A percentile compares a stretch with the other conserved stretches of the same genome.
Evolutionary conservation across 2,888 invertebrate genomes (phyloP).

Genomic region (Tetanocera ferruginea): DNA sequence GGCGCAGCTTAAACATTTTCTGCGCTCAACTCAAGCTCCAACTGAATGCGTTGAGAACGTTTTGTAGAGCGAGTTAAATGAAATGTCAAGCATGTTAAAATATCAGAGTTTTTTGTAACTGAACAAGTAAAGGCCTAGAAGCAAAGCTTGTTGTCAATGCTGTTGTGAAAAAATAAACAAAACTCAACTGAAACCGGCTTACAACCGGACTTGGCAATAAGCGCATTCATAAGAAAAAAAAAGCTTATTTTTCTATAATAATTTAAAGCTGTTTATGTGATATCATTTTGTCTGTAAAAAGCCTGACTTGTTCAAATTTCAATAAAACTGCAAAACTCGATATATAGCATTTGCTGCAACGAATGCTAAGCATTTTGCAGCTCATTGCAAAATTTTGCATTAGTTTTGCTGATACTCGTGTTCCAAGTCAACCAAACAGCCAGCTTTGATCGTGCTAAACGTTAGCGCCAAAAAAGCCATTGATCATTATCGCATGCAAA

Average conservation of each 20-base stretch:
- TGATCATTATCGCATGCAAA: conserved; percentile 25
- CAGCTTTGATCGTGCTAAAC: conserved; percentile 14
- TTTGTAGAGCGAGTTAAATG: not conserved
- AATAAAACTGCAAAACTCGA: not conserved
- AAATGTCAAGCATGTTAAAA: not conserved
- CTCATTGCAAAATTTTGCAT: not conserved
- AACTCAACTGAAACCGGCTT: conserved; percentile 1
- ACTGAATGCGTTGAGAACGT: no score
- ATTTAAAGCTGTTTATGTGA: no score
- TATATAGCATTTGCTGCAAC: not conserved
- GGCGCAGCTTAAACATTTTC: not conserved
- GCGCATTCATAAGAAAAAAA: not conserved
- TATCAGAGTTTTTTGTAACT: not conserved
- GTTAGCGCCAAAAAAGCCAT: conserved; percentile 14
- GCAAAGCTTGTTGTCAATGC: not conserved
- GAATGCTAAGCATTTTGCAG: not conserved
- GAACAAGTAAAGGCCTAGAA: not conserved
- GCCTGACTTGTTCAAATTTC: not conserved
- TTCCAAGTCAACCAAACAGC: not conserved
- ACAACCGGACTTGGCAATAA: conserved; percentile 12
- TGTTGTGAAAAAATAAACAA: not conserved
- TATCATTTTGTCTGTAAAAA: no score
- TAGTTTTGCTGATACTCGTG: not conserved
- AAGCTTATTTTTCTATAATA: no score
- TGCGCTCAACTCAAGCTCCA: not conserved